Conservation (phyloP, 2,797 vertebrate genomes). For the Spatula clypeata region DNA sequence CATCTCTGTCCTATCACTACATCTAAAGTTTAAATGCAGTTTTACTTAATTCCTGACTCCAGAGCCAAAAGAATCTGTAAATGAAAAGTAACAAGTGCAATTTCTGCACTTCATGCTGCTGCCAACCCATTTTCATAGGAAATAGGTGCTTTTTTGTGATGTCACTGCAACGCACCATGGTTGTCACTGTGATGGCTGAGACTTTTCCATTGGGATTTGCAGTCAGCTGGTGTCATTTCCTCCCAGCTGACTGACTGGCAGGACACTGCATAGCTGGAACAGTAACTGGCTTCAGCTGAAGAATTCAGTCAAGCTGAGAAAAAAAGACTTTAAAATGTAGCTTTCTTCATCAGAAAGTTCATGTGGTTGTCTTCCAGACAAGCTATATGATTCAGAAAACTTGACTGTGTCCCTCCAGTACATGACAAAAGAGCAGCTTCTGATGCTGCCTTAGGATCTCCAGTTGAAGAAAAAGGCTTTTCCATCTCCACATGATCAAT, state of each 20-base stretch:
- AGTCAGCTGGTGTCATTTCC: background rate
- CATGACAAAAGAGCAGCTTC: background rate
- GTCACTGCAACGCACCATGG: background rate
- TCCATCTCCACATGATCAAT: background rate
- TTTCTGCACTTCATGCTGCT: background rate
- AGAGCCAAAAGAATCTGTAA: background rate
- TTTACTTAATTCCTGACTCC: background rate
- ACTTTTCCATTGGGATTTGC: background rate
- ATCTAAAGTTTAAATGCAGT: background rate
- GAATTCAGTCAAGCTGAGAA: background rate
- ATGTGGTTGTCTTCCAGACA: background rate
- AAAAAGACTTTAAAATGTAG: background rate
- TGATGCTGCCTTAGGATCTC: background rate
- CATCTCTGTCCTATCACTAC: background rate
- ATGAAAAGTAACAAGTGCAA: background rate
- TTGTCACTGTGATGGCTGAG: conserved; percentile 3
- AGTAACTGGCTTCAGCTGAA: background rate
- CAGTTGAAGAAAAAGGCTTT: conserved; percentile 25
- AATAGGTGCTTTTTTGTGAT: conserved; percentile 9
- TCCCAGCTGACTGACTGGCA: background rate
- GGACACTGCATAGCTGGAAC: background rate
- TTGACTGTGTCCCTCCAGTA: background rate
- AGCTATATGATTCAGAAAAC: background rate
- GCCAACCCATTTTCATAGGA: background rate
- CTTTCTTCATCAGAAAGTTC: background rate